These are phyloP conservation scores for Oscheius sp. DNA, from an alignment of 2,888 invertebrate species.

Conservation along the genomic window DNA sequence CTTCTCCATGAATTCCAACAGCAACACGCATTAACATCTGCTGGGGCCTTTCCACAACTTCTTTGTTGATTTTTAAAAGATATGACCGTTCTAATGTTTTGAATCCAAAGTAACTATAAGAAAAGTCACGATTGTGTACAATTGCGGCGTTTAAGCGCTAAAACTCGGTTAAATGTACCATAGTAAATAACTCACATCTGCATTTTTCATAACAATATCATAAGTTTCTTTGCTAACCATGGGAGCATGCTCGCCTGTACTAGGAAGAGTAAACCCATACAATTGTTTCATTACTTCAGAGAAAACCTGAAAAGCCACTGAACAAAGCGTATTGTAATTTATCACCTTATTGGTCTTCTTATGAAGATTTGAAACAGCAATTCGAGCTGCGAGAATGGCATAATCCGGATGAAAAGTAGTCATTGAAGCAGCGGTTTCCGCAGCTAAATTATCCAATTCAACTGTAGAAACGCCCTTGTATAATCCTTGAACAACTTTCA, in stretches of 20 bases:
- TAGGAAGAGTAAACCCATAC: constrained; percentile 82
- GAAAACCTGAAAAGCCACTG: constrained; percentile 59
- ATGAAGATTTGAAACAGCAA: constrained; percentile 95
- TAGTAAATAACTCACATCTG: constrained; percentile 78
- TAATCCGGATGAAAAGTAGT: constrained; percentile 97
- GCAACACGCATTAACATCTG: constrained; percentile 98
- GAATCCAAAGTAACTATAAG: constrained; percentile 98
- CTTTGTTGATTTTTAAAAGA: constrained; percentile 88
- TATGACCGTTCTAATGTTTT: constrained; percentile 97
- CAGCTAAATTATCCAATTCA: constrained; percentile 95
- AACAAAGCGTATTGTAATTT: not conserved
- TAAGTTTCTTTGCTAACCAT: constrained; percentile 88
- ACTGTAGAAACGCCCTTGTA: constrained; percentile 96
- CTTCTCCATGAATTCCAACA: constrained; percentile 93
- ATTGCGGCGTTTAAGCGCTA: constrained; percentile 89
- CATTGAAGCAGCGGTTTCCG: constrained; percentile 98
- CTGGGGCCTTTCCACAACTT: constrained; percentile 94
- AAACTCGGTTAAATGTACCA: not conserved
- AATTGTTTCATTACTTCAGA: constrained; percentile 87
- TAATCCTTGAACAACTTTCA: constrained; percentile 91
- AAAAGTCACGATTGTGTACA: constrained; percentile 95
- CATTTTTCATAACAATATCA: constrained; percentile 85
- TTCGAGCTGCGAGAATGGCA: constrained; percentile 81
- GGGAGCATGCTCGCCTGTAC: constrained; percentile 82
- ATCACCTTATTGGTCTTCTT: constrained; percentile 92